A percentile compares a stretch with the other conserved stretches of the same genome.
phyloP scores from a whole-genome alignment of 2,113 vertebrate species.

The Semicossyphus pulcher region DNA sequence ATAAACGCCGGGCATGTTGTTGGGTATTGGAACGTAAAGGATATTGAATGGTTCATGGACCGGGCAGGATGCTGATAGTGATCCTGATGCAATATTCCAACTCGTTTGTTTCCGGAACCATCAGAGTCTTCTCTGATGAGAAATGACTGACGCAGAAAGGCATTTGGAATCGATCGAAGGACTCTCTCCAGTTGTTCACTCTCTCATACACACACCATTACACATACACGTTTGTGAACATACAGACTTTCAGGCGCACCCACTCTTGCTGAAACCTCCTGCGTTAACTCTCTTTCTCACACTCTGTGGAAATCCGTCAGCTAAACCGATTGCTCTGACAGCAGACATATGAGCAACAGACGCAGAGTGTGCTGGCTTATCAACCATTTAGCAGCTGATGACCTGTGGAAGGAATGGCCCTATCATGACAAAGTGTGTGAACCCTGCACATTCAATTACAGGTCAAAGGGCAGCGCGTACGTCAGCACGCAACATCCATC shows the following conservation, averaged over 20 bases:
- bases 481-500: conserved; percentile 71
- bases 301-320: conserved; percentile 56
- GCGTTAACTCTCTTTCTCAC: conserved; percentile 53
- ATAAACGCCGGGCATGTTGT: conserved; percentile 14
- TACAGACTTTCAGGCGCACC: neutral
- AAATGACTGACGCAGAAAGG: conserved; percentile 42
- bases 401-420: conserved; percentile 68
- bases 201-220: conserved; percentile 11
- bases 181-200: conserved; percentile 2
- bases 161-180: conserved; percentile 56
- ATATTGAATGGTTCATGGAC: conserved; percentile 36
- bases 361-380: conserved; percentile 58
- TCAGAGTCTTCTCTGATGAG: conserved; percentile 41
- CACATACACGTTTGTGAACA: conserved; percentile 1
- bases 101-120: conserved; percentile 49
- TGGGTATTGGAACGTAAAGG: conserved; percentile 24
- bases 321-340: conserved; percentile 63
- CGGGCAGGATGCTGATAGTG: conserved; percentile 25
- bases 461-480: conserved; percentile 70
- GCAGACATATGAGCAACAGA: conserved; percentile 65
- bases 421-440: conserved; percentile 75
- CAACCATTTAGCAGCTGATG: conserved; percentile 78
- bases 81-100: conserved; percentile 41
- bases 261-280: conserved; percentile 4
- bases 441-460: conserved; percentile 73